phyloP scores from a whole-genome alignment of 1,140 invertebrate genomes.

The Dufourea novaeangliae region DNA sequence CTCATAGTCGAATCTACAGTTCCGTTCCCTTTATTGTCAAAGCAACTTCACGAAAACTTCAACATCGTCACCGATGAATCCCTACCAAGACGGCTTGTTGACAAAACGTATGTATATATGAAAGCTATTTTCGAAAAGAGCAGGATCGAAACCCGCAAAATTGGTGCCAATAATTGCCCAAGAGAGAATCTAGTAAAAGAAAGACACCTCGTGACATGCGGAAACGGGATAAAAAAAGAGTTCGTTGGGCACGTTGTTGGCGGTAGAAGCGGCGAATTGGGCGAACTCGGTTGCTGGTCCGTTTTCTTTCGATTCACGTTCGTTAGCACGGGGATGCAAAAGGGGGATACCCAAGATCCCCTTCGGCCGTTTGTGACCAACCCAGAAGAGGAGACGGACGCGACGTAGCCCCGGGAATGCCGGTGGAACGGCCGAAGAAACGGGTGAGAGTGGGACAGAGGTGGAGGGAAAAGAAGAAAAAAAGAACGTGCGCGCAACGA shows the following conservation, averaged over 20 bases:
- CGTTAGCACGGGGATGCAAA: constrained; percentile 31
- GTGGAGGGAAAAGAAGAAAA: constrained; percentile 18
- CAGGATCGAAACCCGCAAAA: too few relatives aligned
- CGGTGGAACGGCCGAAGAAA: constrained; percentile 51
- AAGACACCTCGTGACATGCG: background rate
- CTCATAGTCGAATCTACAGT: too few relatives aligned
- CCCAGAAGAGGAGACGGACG: constrained; percentile 30
- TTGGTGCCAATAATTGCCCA: too few relatives aligned
- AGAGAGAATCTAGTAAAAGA: too few relatives aligned
- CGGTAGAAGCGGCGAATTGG: background rate
- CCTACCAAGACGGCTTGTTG: too few relatives aligned
- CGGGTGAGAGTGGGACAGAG: constrained; percentile 25
- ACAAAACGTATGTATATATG: too few relatives aligned
- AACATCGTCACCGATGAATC: too few relatives aligned
- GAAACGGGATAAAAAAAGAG: background rate
- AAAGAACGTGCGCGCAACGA: background rate
- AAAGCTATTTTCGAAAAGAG: too few relatives aligned
- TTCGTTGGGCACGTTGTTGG: background rate
- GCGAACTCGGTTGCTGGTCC: too few relatives aligned
- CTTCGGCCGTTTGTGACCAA: constrained; percentile 27
- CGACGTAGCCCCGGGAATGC: constrained; percentile 39
- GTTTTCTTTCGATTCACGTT: constrained; percentile 31
- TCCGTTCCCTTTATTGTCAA: too few relatives aligned
- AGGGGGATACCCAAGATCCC: background rate
- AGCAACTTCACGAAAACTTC: too few relatives aligned